Evolutionary conservation across 2,888 invertebrate species (phyloP).

Genomic region (Malthinus flaveolus): DNA sequence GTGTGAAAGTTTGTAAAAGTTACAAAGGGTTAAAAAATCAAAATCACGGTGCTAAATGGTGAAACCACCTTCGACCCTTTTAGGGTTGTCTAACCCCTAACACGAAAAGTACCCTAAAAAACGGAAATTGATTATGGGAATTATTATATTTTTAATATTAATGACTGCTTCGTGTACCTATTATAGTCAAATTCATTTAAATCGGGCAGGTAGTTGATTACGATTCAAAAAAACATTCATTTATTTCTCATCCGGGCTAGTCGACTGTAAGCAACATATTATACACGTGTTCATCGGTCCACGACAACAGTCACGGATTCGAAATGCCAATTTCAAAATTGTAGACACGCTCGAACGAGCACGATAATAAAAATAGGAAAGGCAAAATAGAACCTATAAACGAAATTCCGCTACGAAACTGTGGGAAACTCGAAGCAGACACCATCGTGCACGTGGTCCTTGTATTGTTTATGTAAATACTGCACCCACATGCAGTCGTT

Average conservation of each 20-base stretch:
- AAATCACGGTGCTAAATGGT: slow-evolving; percentile 15
- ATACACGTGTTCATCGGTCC: slow-evolving; percentile 44
- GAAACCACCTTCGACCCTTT: slow-evolving; percentile 2
- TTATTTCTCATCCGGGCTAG: slow-evolving; percentile 14
- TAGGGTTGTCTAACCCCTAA: neutral
- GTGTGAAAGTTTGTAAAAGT: neutral
- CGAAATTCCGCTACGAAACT: neutral
- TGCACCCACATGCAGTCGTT: slow-evolving; percentile 20
- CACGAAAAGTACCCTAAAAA: slow-evolving; percentile 5
- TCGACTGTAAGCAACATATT: slow-evolving; percentile 28
- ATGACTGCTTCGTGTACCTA: neutral
- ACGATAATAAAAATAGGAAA: slow-evolving; percentile 30
- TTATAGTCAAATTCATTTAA: slow-evolving; percentile 8
- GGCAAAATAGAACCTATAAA: slow-evolving; percentile 7
- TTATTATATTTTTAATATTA: slow-evolving; percentile 1
- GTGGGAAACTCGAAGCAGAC: slow-evolving; percentile 21
- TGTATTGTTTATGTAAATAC: slow-evolving; percentile 14
- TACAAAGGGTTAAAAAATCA: slow-evolving; percentile 15
- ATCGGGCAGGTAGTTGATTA: slow-evolving; percentile 26
- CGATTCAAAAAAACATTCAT: slow-evolving; percentile 24
- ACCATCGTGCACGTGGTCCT: slow-evolving; percentile 5
- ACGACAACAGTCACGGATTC: slow-evolving; percentile 41
- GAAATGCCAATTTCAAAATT: slow-evolving; percentile 45
- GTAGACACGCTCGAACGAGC: slow-evolving; percentile 35
- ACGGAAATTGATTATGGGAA: neutral